A percentile compares a stretch with the other conserved stretches of the same genome.
These are phyloP conservation scores for Pinctada fucata DNA, from an alignment of 2,888 invertebrate genomes.

Conservation along the genomic window DNA sequence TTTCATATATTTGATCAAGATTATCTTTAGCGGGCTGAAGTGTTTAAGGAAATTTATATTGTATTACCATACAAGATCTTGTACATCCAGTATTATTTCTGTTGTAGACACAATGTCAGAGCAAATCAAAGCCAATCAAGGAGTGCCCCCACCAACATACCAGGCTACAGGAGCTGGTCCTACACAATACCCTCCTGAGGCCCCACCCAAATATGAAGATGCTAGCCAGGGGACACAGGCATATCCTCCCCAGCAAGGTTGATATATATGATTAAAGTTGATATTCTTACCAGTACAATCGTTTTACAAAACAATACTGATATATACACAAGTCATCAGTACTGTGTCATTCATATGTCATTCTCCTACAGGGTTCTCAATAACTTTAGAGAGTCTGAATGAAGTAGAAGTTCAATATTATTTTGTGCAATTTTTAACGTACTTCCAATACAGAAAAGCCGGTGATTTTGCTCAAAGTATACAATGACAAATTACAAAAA, in stretches of 20 bases:
- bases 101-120: neutral
- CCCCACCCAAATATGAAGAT: constrained; percentile 48
- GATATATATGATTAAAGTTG: neutral
- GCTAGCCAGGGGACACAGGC: neutral
- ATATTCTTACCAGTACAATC: neutral
- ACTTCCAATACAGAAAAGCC: too few species aligned
- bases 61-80: too few species aligned
- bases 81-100: too few species aligned
- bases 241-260: constrained; percentile 14
- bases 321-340: neutral
- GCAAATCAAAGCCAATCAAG: neutral
- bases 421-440: too few species aligned
- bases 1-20: too few species aligned
- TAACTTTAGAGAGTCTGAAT: too few species aligned
- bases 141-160: constrained; percentile 33
- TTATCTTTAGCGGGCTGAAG: too few species aligned
- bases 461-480: too few species aligned
- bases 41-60: too few species aligned
- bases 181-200: constrained; percentile 31
- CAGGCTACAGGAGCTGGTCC: constrained; percentile 16
- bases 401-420: too few species aligned
- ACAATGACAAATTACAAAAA: too few species aligned
- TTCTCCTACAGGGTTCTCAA: too few species aligned
- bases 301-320: neutral
- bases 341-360: neutral